phyloP scores from a whole-genome alignment of 2,888 invertebrate species.

The Capitulum mitella region DNA sequence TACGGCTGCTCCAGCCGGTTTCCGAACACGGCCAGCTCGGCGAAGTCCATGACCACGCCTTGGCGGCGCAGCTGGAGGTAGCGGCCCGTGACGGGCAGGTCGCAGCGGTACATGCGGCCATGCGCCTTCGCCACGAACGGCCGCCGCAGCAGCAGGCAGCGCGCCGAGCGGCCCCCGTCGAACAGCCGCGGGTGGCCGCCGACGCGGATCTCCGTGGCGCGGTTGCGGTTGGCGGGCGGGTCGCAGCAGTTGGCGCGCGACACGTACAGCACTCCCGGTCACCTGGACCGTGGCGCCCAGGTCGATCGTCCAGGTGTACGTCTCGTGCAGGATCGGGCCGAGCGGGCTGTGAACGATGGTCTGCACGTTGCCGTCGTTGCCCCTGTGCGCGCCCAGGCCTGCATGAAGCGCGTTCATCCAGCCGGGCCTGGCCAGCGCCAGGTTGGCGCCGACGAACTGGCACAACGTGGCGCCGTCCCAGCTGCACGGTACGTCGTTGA shows the following conservation, averaged over 20 bases:
- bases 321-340: conserved; percentile 28
- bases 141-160: neutral
- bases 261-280: conserved; percentile 32
- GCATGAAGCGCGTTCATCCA: neutral
- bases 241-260: neutral
- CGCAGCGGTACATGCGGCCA: neutral
- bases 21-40: neutral
- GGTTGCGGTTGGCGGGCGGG: neutral
- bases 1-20: neutral
- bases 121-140: neutral
- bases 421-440: neutral
- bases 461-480: neutral
- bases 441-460: neutral
- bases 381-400: neutral
- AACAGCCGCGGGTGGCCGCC: neutral
- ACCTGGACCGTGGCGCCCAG: conserved; percentile 35
- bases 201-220: neutral
- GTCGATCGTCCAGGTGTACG: conserved; percentile 30
- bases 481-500: neutral
- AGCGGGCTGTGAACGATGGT: conserved; percentile 26
- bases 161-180: neutral
- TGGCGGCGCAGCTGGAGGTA: neutral
- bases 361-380: neutral
- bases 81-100: neutral
- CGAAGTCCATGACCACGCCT: neutral